These are phyloP conservation scores for Phyllostomus discolor DNA, from an alignment of 2,113 vertebrate genomes.

Conservation along the genomic window DNA sequence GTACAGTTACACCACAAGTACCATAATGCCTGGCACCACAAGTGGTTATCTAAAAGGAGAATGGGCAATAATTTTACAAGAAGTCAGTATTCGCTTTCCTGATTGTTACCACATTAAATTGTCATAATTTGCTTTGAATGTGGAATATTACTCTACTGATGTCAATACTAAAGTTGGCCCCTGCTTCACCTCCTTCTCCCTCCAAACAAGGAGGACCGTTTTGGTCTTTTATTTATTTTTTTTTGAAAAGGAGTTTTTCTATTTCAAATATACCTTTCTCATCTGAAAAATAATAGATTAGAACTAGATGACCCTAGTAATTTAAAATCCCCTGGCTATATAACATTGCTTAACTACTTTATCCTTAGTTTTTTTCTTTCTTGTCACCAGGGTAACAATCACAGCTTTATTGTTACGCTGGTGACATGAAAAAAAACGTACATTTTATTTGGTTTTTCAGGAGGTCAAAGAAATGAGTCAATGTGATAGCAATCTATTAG, in stretches of 20 bases:
- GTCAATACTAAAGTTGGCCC: background rate
- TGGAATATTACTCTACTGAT: background rate
- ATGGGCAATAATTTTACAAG: background rate
- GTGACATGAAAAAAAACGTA: background rate
- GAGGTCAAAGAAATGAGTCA: background rate
- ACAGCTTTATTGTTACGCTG: background rate
- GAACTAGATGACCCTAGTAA: background rate
- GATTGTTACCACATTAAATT: background rate
- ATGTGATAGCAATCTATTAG: background rate
- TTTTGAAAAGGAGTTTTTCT: background rate
- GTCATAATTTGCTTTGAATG: background rate
- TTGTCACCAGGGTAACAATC: background rate
- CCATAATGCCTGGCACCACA: background rate
- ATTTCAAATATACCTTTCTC: background rate
- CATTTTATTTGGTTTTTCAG: background rate
- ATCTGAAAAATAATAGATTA: background rate
- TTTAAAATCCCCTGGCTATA: background rate
- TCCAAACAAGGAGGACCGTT: background rate
- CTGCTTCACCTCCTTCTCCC: background rate
- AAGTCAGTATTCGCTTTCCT: too few species aligned
- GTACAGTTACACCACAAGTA: background rate
- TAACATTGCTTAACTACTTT: background rate
- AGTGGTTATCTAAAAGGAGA: background rate
- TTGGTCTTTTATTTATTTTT: background rate
- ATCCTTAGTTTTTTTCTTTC: background rate